Base-by-base conservation (phyloP, 2,888 invertebrate genomes). In the Acleris emargana region DNA sequence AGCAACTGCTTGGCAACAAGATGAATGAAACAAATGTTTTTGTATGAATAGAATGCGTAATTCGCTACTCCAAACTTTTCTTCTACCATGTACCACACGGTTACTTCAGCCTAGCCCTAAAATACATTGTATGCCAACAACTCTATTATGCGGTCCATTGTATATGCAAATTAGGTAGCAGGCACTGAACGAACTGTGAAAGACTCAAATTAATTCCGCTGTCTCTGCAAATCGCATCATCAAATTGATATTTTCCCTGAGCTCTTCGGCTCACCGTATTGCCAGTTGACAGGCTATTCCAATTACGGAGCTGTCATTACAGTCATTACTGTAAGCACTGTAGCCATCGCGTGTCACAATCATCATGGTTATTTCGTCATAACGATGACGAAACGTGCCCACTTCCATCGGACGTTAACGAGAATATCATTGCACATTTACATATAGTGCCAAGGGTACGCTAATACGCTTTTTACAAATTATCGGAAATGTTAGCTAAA, bases 391-490 rank as follows among this genome's bases (percentile, higher is more conserved):
- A 66, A 66, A 66, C 52, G 9, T 54, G 59, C 64, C 64, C 45
- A 60, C 59, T 38, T 57, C 61, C 60, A 66, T 66, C 57, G 51
- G 47, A 61, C 52, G 51, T 51, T 59, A 54, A 64, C 57, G 55
- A 61, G 66, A 61, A 61, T 57, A 58, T 49, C 58, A 58, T 49
- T 60, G 59, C 64, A 20, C 53, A 55, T 60, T 64, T 64, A 55
- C 58, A 63, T 63, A 55, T 63, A 66, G 61, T 66, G 61, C 66
- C 66, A 61, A 66, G 66, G 60, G 51, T 66, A 57, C 38, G 43
- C 49, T 58, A 54, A 28, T 59, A 43, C 32, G 53, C 32, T 47
- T 49, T 64, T 64, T 43, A 20, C 42, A 43, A 38, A 38, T 13
- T 38, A 38, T 38, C 38, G 13, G 13, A 38, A 4, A 38, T 13